Evolutionary conservation across 2,113 vertebrate genomes (phyloP).

Genomic region (Reinhardtius hippoglossoides): DNA sequence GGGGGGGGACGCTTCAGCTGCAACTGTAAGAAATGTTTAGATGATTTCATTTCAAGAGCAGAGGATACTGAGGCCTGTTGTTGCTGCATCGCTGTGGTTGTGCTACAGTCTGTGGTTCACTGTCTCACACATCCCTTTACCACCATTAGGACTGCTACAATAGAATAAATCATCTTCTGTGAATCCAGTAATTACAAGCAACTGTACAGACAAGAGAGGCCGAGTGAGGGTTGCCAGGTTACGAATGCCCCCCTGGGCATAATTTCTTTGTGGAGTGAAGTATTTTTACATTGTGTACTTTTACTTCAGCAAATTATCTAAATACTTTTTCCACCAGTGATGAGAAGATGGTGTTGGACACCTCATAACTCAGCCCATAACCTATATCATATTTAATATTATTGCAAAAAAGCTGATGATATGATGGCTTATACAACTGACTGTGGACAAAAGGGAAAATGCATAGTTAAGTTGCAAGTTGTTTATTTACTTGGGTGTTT

Average conservation of each 20-base stretch:
- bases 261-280: not conserved
- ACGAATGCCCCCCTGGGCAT: not conserved
- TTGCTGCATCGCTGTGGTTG: not conserved
- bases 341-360: too few relatives aligned
- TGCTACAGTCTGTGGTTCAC: not conserved
- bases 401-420: too few relatives aligned
- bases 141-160: not conserved
- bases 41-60: not conserved
- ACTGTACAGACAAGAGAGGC: conserved; percentile 3
- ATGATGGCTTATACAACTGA: too few relatives aligned
- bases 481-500: too few relatives aligned
- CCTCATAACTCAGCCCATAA: too few relatives aligned
- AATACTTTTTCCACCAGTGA: too few relatives aligned
- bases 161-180: conserved; percentile 3
- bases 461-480: too few relatives aligned
- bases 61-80: not conserved
- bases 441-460: too few relatives aligned
- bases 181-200: conserved; percentile 8
- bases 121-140: not conserved
- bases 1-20: not conserved
- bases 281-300: too few relatives aligned
- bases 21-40: not conserved
- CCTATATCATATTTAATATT: too few relatives aligned
- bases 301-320: too few relatives aligned
- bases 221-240: conserved; percentile 4